Conservation (phyloP, 2,888 invertebrate species). For the Heliconius charithonia region DNA sequence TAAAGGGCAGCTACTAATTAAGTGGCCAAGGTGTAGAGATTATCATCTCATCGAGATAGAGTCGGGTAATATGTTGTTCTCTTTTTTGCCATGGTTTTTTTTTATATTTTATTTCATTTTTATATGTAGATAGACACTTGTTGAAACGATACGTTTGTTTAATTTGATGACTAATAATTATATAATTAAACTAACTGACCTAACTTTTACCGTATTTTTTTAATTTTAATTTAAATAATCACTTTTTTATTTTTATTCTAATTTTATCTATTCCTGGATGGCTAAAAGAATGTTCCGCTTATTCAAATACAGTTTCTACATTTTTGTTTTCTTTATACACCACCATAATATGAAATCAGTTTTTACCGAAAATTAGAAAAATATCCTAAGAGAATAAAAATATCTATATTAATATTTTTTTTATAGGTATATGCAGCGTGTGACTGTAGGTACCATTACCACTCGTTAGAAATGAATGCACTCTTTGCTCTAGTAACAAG, state of each 20-base stretch:
- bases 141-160: not conserved
- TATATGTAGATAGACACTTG: not conserved
- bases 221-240: too few species aligned
- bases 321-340: too few species aligned
- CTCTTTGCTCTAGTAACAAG: not conserved
- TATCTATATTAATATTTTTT: not conserved
- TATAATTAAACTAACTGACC: not conserved
- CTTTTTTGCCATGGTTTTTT: not conserved
- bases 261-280: too few species aligned
- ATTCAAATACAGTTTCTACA: too few species aligned
- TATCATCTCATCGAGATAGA: constrained; percentile 33
- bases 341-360: too few species aligned
- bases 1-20: constrained; percentile 33
- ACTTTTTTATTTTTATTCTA: too few species aligned
- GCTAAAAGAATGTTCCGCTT: too few species aligned
- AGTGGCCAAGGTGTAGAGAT: constrained; percentile 36
- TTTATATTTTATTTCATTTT: not conserved
- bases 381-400: too few species aligned
- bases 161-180: not conserved
- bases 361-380: too few species aligned
- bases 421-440: not conserved
- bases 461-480: not conserved
- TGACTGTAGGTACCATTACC: not conserved
- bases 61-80: constrained; percentile 28
- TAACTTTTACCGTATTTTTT: too few species aligned